Evolutionary conservation across 1,140 invertebrate genomes (phyloP), one percentile per base, ranked within the genome.

Genomic region (Subanguina moxae): DNA sequence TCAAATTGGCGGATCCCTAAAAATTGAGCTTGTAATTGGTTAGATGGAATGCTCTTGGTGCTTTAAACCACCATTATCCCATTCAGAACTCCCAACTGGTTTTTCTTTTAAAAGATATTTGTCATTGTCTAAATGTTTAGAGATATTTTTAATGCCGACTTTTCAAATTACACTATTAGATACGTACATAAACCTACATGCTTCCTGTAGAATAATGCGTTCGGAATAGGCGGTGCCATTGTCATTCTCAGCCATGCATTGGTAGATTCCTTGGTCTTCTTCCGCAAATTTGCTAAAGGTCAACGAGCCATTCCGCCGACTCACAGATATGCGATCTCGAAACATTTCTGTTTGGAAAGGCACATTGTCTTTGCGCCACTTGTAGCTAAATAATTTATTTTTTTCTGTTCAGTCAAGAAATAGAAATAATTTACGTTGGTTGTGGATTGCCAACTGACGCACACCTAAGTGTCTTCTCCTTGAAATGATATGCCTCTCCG

Each of bases 291-390:
- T 48, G 52, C 63, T 71, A 72, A 77, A 80, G 80, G 87, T 92
- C 30, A 94, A 86, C 84, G 97, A 94, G 80, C 94, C 93, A 76
- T 94, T 90, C 63, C 92, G 91, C 0, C 91, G 89, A 75, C 94
- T 91, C 81, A 93, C 91, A 0, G 90, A 90, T 82, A 97, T 94
- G 72, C 94, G 88, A 74, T 93, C 90, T 80, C 94, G 91, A 82
- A 94, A 94, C 0, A 90, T 88, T 80, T 90, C 88, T 87, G 90
- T 93, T 73, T 91, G 88, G 76, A 88, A 97, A 15, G 89, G 86
- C 74, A 93, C 91, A 59, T 93, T 93, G 86, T 97, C 95, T 84
- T 97, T 97, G 62, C 91, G 89, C 94, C 94, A 97, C 76, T 87
- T 86, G 84, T 96, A 97, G 72, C 92, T 94, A 85, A 59, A 78